Base-by-base conservation (phyloP, 2,888 invertebrate genomes). In the Diplazon laetatorius region DNA sequence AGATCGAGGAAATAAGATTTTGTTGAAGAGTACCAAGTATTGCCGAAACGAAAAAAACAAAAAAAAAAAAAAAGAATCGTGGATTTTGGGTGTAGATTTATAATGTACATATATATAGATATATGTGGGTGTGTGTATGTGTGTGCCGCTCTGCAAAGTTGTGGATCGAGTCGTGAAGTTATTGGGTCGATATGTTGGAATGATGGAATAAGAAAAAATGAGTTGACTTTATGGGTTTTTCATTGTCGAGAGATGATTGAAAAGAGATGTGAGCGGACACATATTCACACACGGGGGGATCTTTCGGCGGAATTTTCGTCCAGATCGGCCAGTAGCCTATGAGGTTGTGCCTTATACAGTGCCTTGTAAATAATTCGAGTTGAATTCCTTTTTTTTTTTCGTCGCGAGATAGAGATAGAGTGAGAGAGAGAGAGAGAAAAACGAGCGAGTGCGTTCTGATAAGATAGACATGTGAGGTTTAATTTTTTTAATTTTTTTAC, bases 321-420 rank as follows among this genome's bases (percentile, higher is more conserved):
- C 57, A 79, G 66, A 69, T 80, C 83, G 87, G 88, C 88, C 88
- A 87, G 87, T 88, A 85, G 84, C 86, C 86, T 82, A 83, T 83
- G 83, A 86, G 88, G 85, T 84, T 85, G 87, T 89, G 88, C 89
- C 89, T 89, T 89, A 85, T 84, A 86, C 85, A 89, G 89, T 89
- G 89, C 89, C 89, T 89, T 89, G 87, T 87, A 87, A 83, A 86
- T 88, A 87, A 76, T 65, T 74, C 60, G 55, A 65, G 42, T 18
- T 69, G 39, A 55, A 37, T 60, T 71, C 30, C 10, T 59, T 69
- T 69, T 39, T 60, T 42, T 48, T 57, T 50, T 52, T 30, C 30
- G 30, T 39, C 52, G 25, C 46, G 39, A 48, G 44, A 52, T 55
- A 72, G 44, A 65, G 30, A n/a, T n/a, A n/a, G n/a, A n/a, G n/a